Evolutionary conservation across 2,888 invertebrate genomes (phyloP), one percentile per base, ranked within the genome.

Genomic region (Sylvicola fuscatus): DNA sequence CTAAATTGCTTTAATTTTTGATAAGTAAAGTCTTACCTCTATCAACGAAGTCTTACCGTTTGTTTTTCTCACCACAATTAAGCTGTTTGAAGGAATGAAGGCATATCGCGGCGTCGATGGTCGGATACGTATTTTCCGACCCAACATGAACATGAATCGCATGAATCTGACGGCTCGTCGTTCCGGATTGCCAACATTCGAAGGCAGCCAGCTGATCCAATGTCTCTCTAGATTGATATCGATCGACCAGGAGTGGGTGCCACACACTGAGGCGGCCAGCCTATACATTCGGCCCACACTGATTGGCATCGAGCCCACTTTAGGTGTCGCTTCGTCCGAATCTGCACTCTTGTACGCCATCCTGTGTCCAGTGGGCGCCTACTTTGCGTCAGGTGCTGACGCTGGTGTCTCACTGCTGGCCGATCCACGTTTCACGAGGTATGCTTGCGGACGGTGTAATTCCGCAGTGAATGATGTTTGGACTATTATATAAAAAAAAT

Each of bases 21-120:
- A n/a, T n/a, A n/a, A n/a, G n/a, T n/a, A n/a, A n/a, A n/a, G n/a
- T n/a, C n/a, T n/a, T n/a, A n/a, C n/a, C n/a, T n/a, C n/a, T n/a
- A n/a, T n/a, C n/a, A n/a, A n/a, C n/a, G n/a, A n/a, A n/a, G n/a
- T n/a, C n/a, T n/a, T n/a, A n/a, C n/a, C n/a, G n/a, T n/a, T 21
- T 21, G 5, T 21, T 8, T 21, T 21, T 21, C 21, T 21, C 8
- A 8, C 4, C 8, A 21, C n/a, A 21, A 49, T 60, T 15, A 60
- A 97, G 92, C 64, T 95, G 42, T 98, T 98, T 54, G 98, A 98
- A 68, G 98, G 98, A 36, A 72, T 95, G 73, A 98, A 98, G 62
- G 95, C 93, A 0, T 98, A 86, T 61, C 70, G 92, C 45, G 92
- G 95, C 8, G 69, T 73, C 10, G 95, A 98, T 61, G 84, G 82